Base-by-base conservation (phyloP, 2,113 vertebrate genomes). In the Haliaeetus leucogaster region DNA sequence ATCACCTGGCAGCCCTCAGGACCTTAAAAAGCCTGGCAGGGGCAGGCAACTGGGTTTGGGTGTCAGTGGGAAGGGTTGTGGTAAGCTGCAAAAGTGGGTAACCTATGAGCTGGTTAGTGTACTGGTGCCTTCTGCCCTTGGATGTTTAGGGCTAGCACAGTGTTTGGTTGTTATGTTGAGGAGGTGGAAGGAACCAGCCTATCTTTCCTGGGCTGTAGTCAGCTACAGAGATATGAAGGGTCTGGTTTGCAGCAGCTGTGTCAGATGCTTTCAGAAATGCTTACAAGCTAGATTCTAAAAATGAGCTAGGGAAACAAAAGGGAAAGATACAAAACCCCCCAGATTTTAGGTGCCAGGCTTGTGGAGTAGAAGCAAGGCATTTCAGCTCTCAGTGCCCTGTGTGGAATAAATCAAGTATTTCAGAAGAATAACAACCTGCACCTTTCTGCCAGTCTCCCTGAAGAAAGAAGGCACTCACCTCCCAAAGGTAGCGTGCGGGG, bases 11-110 rank as follows among this genome's bases (percentile, higher is more conserved):
- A 72, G 27, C 19, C 40, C 45, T 42, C 4, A 45, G 27, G 40
- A 40, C 48, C 29, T 58, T 13, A 58, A 61, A 82, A 66, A 34
- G 21, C 15, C 45, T 71, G 17, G 9, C 34, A 43, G 32, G 3
- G 5, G 2, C 0, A 47, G 5, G 0, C 0, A 7, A 0, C 4
- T 10, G 18, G 11, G 1, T 50, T 62, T 53, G 22, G 42, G 26
- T 66, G 50, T 16, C 19, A 55, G 34, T 32, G n/a, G 74, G 29
- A 67, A 58, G 10, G 30, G 4, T 29, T 84, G 48, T 43, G 17
- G 17, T 68, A 16, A 50, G 11, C 20, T 82, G 30, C 3, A 42
- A 66, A 22, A 1, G 20, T 16, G 20, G 13, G 6, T 7, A 9
- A 48, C 16, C 27, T 1, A 4, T 42, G 11, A 47, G 34, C 4